A percentile compares a stretch with the other conserved stretches of the same genome.
Evolutionary conservation across 2,888 invertebrate species (phyloP).

Genomic region (Pseudococcus jackbeardsleyi): DNA sequence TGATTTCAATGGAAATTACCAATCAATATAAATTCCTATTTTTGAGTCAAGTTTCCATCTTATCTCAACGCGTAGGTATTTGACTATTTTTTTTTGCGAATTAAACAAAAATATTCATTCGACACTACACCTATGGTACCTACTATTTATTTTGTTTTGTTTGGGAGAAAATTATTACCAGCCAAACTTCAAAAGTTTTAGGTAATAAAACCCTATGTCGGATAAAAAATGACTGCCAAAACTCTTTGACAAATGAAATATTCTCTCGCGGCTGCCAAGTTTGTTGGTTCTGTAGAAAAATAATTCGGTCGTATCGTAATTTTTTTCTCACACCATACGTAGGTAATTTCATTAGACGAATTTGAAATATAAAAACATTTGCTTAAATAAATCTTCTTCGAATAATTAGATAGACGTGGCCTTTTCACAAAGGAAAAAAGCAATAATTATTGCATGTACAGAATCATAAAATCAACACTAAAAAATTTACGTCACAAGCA

Average conservation of each 20-base stretch:
- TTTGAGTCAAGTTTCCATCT: no score
- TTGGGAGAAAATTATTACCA: not conserved
- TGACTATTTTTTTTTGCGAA: no score
- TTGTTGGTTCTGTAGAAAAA: not conserved
- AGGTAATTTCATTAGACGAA: not conserved
- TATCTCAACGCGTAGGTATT: no score
- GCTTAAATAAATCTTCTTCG: not conserved
- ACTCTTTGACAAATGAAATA: not conserved
- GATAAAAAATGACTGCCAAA: slow-evolving; percentile 2
- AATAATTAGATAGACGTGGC: not conserved
- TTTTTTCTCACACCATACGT: not conserved
- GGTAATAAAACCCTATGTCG: not conserved
- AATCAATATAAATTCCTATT: no score
- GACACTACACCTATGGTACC: not conserved
- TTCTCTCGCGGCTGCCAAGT: not conserved
- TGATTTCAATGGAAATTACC: no score
- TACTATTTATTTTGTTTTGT: not conserved
- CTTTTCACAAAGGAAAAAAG: not conserved
- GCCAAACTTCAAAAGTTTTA: not conserved
- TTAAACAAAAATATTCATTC: no score
- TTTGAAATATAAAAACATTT: not conserved
- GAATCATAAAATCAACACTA: no score
- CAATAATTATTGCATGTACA: not conserved
- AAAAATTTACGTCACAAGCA: no score
- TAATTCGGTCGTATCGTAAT: not conserved